Conservation (phyloP, 1,140 invertebrate genomes). For the Micrasema minimum region DNA sequence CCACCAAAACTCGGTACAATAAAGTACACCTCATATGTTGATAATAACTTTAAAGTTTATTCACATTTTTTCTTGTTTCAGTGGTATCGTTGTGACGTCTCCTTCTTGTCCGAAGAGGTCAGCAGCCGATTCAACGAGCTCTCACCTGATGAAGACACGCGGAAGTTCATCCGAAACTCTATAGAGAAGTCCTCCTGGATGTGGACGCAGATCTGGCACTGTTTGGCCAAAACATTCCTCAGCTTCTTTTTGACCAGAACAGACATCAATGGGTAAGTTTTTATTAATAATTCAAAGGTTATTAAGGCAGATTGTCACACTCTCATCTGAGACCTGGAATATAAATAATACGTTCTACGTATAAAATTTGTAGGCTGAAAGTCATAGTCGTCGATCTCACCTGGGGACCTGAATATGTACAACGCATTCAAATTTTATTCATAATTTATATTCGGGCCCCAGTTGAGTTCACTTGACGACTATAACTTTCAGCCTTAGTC, state of each 20-base stretch:
- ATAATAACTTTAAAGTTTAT: too few species aligned
- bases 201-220: slow-evolving; percentile 81
- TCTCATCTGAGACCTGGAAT: neutral
- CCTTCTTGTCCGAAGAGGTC: slow-evolving; percentile 61
- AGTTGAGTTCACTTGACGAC: too few species aligned
- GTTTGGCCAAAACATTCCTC: slow-evolving; percentile 75
- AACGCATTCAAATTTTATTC: neutral
- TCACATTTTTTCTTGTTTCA: slow-evolving; percentile 66
- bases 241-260: slow-evolving; percentile 84
- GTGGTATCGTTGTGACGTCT: slow-evolving; percentile 75
- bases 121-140: slow-evolving; percentile 72
- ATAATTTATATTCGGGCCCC: neutral
- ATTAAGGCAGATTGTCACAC: too few species aligned
- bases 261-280: slow-evolving; percentile 83
- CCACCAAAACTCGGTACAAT: too few species aligned
- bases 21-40: too few species aligned
- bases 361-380: neutral
- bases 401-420: neutral
- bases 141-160: slow-evolving; percentile 75
- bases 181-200: slow-evolving; percentile 79
- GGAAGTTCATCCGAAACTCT: slow-evolving; percentile 76
- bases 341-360: neutral
- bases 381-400: neutral
- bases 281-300: neutral
- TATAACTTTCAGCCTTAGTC: too few species aligned